Evolutionary conservation across 2,888 invertebrate species (phyloP), one percentile per base, ranked within the genome.

Genomic region (Lasius fuliginosus): DNA sequence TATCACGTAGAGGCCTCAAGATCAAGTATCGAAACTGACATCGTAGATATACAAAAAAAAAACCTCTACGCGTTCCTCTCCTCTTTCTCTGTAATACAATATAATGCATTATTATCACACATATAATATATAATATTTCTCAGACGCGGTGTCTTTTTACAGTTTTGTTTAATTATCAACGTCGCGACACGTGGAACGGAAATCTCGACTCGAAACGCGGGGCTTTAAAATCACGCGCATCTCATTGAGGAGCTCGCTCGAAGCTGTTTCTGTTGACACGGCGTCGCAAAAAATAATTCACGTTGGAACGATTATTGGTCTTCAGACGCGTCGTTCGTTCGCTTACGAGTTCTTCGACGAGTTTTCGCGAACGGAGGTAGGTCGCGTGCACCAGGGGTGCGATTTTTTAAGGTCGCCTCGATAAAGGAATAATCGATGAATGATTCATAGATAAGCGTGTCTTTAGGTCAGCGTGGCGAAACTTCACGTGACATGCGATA

Each of bases 221-320:
- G 46, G n/a, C n/a, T 18, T 56, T 36, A 42, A 40, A 49, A 58
- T 36, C 60, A 8, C 23, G 40, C 53, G n/a, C 36, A 49, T 33
- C 64, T 53, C 58, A 46, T 83, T 73, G 74, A 69, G 69, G 12
- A 68, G 46, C 33, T 68, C 82, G 71, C 71, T 9, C 69, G 49
- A 46, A 23, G 23, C 23, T 3, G 60, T 73, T 83, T 85, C 67
- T 36, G 62, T 73, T 79, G 12, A 58, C 56, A 40, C 15, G 11
- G 6, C 23, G 73, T 62, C n/a, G 49, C 27, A 68, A 33, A 33
- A 30, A 75, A 85, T 74, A 85, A 76, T 85, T 79, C 58, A 36
- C 27, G 27, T n/a, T 2, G n/a, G 40, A 23, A 40, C 11, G 23
- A 74, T 56, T 65, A 42, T 56, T 53, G 40, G 27, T 77, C 27